These are phyloP conservation scores for Pristionchus maxplancki DNA, from an alignment of 2,888 invertebrate genomes.

Conservation along the genomic window DNA sequence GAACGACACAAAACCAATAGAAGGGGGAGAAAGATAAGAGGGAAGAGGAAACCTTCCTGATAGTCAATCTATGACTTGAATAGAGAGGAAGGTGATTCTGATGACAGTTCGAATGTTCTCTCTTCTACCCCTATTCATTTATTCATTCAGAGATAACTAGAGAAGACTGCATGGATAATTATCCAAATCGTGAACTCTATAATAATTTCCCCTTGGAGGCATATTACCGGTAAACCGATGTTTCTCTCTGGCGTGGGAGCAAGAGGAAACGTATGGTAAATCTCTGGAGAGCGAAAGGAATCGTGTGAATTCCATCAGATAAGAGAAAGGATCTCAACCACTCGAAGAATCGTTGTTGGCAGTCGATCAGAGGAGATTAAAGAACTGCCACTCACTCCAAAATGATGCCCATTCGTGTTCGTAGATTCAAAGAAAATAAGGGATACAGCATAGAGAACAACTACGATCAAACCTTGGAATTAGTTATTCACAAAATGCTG, in stretches of 20 bases:
- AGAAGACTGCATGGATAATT: not conserved
- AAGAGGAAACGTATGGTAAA: not conserved
- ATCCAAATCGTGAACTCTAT: not conserved
- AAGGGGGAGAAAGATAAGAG: too few relatives aligned
- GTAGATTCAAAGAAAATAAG: too few relatives aligned
- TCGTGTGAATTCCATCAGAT: not conserved
- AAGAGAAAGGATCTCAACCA: not conserved
- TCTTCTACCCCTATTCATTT: not conserved
- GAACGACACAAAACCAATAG: slow-evolving; percentile 16
- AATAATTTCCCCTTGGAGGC: not conserved
- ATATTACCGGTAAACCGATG: not conserved
- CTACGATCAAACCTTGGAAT: too few relatives aligned
- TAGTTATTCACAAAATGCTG: too few relatives aligned
- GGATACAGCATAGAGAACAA: too few relatives aligned
- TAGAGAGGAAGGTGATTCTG: not conserved
- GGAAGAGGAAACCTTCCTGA: too few relatives aligned
- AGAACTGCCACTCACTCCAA: not conserved
- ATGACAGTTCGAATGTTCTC: not conserved
- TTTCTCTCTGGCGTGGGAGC: not conserved
- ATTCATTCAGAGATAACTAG: too few relatives aligned
- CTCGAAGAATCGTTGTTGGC: not conserved
- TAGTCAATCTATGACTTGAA: too few relatives aligned
- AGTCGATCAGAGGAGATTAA: not conserved
- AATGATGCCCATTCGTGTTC: not conserved
- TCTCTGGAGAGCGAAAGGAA: not conserved